phyloP scores from a whole-genome alignment of 1,140 invertebrate genomes.

The Drosophila nigrodunni region DNA sequence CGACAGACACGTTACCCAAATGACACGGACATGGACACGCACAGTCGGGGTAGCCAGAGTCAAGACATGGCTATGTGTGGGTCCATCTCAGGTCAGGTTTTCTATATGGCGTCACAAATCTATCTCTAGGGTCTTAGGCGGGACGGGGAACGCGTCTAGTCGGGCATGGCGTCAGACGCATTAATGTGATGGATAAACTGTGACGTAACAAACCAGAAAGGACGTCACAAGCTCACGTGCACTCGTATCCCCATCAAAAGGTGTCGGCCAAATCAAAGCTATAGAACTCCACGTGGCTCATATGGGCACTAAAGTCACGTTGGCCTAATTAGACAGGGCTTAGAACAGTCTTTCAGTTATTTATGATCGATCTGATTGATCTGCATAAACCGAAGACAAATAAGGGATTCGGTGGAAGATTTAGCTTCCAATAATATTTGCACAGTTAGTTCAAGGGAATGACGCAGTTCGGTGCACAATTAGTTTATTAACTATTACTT shows the following conservation, averaged over 20 bases:
- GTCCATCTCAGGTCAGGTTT: neutral
- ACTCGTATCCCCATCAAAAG: no score
- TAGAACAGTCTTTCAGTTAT: no score
- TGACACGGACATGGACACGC: slow-evolving; percentile 51
- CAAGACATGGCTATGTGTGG: neutral
- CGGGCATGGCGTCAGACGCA: slow-evolving; percentile 24
- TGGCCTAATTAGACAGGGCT: no score
- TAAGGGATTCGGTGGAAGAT: no score
- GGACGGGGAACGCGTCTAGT: neutral
- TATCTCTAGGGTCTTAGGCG: neutral
- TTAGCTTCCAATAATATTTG: neutral
- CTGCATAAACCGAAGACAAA: no score
- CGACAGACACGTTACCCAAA: slow-evolving; percentile 56
- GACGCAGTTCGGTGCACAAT: slow-evolving; percentile 13
- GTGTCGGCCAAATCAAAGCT: slow-evolving; percentile 19
- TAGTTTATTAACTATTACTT: slow-evolving; percentile 8
- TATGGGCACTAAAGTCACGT: neutral
- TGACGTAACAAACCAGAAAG: slow-evolving; percentile 41
- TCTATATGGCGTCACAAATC: slow-evolving; percentile 24
- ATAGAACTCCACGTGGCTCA: neutral
- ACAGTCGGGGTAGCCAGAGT: neutral
- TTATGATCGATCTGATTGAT: no score
- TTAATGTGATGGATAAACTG: slow-evolving; percentile 41
- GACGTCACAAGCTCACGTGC: slow-evolving; percentile 42
- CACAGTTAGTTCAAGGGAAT: neutral